Evolutionary conservation across 2,797 vertebrate genomes (phyloP).

Genomic region (Syndactyla subalaris): DNA sequence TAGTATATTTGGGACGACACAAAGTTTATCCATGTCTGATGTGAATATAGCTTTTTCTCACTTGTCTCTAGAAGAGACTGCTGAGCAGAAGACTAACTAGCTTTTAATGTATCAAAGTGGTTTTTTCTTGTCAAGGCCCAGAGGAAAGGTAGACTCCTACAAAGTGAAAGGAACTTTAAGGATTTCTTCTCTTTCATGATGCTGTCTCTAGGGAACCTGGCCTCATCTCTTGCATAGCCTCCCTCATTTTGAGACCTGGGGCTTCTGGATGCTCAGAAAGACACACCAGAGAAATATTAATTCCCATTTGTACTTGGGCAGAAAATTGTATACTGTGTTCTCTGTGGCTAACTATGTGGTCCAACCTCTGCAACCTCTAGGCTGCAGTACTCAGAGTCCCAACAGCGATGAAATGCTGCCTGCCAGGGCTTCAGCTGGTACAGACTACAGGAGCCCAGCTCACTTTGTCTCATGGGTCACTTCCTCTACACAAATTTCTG

Average conservation of each 20-base stretch:
- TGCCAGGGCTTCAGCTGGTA: background rate
- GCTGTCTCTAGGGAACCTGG: background rate
- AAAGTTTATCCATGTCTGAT: background rate
- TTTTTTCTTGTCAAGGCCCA: background rate
- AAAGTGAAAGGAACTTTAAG: background rate
- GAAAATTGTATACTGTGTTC: background rate
- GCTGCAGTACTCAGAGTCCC: background rate
- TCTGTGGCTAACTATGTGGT: background rate
- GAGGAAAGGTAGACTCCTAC: background rate
- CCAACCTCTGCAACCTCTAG: background rate
- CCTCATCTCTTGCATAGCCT: background rate
- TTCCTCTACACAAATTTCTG: conserved; percentile 17
- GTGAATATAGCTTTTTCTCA: background rate
- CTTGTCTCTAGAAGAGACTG: background rate
- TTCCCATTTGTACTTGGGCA: background rate
- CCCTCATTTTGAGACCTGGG: background rate
- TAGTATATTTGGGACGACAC: background rate
- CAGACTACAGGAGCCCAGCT: background rate
- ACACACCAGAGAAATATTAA: background rate
- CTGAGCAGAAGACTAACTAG: background rate
- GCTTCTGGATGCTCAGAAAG: background rate
- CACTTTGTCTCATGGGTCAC: conserved; percentile 14
- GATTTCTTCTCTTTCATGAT: background rate
- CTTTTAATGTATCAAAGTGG: background rate
- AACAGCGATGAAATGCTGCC: fast-evolving